A percentile compares a stretch with the other conserved stretches of the same genome.
Evolutionary conservation across 2,888 invertebrate species (phyloP).

Genomic region (Morpho achilles): DNA sequence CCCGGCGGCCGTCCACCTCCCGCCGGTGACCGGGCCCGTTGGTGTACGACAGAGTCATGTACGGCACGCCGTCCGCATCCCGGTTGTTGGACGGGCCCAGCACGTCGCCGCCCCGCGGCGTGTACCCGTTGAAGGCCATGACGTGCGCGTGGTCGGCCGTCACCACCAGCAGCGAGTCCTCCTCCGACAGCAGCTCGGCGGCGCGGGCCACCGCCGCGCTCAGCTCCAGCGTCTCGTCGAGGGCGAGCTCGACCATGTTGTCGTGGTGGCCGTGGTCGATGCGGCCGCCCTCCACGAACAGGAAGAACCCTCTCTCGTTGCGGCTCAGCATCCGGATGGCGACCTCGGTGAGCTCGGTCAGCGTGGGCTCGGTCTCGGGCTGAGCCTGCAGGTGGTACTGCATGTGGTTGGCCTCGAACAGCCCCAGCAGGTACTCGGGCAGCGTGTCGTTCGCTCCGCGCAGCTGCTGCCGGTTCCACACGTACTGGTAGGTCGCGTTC

Average conservation of each 20-base stretch:
- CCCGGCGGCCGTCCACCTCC: slow-evolving; percentile 45
- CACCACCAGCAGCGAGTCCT: slow-evolving; percentile 86
- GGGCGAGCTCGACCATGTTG: slow-evolving; percentile 68
- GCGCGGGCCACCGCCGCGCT: slow-evolving; percentile 72
- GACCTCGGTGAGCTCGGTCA: slow-evolving; percentile 57
- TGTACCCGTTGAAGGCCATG: slow-evolving; percentile 82
- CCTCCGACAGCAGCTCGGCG: slow-evolving; percentile 41
- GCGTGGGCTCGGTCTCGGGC: slow-evolving; percentile 35
- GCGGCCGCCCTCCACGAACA: slow-evolving; percentile 82
- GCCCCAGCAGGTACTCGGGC: slow-evolving; percentile 81
- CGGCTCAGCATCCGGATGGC: slow-evolving; percentile 83
- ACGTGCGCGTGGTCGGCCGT: slow-evolving; percentile 86
- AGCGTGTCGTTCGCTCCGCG: slow-evolving; percentile 50
- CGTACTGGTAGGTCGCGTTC: slow-evolving; percentile 61
- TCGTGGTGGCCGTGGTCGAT: slow-evolving; percentile 82
- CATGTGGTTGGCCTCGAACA: slow-evolving; percentile 81
- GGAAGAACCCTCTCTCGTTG: slow-evolving; percentile 82
- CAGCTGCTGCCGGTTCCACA: slow-evolving; percentile 80
- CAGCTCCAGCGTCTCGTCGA: slow-evolving; percentile 82
- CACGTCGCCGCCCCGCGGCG: slow-evolving; percentile 56
- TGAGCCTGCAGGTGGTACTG: slow-evolving; percentile 81
- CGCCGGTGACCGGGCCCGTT: slow-evolving; percentile 76
- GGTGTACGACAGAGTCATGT: slow-evolving; percentile 78
- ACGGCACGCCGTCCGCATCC: slow-evolving; percentile 59
- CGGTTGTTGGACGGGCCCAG: slow-evolving; percentile 45